Evolutionary conservation across 2,113 vertebrate genomes (phyloP), one percentile per base, ranked within the genome.

Genomic region (Prionailurus bengalensis): DNA sequence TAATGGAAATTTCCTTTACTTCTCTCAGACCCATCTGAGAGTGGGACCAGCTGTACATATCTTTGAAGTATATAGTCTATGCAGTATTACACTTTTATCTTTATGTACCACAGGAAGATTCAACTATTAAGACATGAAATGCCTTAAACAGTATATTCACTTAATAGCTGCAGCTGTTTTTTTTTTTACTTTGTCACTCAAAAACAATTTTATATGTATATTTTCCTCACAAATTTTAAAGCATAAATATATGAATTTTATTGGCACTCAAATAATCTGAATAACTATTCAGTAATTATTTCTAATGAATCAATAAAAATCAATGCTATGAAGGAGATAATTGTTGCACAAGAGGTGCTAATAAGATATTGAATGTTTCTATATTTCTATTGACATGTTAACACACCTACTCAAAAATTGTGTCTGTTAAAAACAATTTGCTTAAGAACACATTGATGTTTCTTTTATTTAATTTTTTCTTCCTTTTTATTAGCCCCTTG

Each of bases 1-100:
- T 91, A 92, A 82, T 42, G 29, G 53, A 82, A 97, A 86, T 83
- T 86, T 33, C 21, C 17, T 92, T 94, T 21, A 68, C 33, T 95
- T 61, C 66, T 86, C 4, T 68, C 27, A 89, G 29, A 87, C 3
- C 2, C 10, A 25, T 4, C 13, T 9, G 21, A 92, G 23, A 61
- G 42, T 42, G 10, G 33, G 17, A 80, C 2, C 7, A 63, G 23
- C 25, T 45, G 0, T 27, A 11, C 4, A 25, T 48, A 5, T 25
- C n/a, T 55, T 7, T 80, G 15, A 63, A 87, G 7, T 66, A 45
- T 45, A 63, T 3, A 74, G 2, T 66, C 7, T 73, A 45, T 21
- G 11, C 19, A 70, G 8, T 58, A 82, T 63, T 0, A 51, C 7
- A 45, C 6, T 79, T 86, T 81, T 27, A 61, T 74, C 11, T 71